These are phyloP conservation scores for Cynodonichthys magdalenae DNA, from an alignment of 2,797 vertebrate genomes.

Conservation along the genomic window DNA sequence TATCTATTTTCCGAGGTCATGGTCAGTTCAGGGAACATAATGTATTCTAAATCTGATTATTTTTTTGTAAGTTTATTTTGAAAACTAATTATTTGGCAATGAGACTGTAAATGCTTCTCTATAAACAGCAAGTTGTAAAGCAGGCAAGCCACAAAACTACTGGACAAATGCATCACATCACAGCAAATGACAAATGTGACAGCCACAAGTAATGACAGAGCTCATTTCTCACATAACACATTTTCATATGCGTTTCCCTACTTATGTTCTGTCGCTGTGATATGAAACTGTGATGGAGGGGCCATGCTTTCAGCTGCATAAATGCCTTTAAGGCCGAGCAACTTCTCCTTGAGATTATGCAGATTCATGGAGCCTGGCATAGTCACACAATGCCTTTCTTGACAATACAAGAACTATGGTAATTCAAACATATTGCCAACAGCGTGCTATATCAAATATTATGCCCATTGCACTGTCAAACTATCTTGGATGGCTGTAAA, in stretches of 20 bases:
- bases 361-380: constrained; percentile 56
- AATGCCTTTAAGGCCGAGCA: constrained; percentile 48
- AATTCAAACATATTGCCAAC: constrained; percentile 67
- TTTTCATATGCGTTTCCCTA: constrained; percentile 51
- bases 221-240: constrained; percentile 51
- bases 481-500: constrained; percentile 56
- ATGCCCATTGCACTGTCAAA: constrained; percentile 53
- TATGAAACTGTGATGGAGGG: constrained; percentile 56
- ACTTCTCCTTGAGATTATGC: constrained; percentile 54
- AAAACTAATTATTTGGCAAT: constrained; percentile 19
- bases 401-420: constrained; percentile 56
- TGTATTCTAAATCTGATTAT: constrained; percentile 47
- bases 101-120: constrained; percentile 6
- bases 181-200: constrained; percentile 49
- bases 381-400: constrained; percentile 47
- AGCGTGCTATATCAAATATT: constrained; percentile 61
- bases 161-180: constrained; percentile 33
- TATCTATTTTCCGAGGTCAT: no score
- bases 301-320: constrained; percentile 41
- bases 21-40: constrained; percentile 19
- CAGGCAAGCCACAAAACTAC: constrained; percentile 17
- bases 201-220: constrained; percentile 51
- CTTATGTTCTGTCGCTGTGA: constrained; percentile 48
- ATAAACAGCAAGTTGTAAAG: constrained; percentile 15
- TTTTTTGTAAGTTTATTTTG: constrained; percentile 45